Evolutionary conservation across 2,113 vertebrate genomes (phyloP), one percentile per base, ranked within the genome.

Genomic region (Ifrita kowaldi): DNA sequence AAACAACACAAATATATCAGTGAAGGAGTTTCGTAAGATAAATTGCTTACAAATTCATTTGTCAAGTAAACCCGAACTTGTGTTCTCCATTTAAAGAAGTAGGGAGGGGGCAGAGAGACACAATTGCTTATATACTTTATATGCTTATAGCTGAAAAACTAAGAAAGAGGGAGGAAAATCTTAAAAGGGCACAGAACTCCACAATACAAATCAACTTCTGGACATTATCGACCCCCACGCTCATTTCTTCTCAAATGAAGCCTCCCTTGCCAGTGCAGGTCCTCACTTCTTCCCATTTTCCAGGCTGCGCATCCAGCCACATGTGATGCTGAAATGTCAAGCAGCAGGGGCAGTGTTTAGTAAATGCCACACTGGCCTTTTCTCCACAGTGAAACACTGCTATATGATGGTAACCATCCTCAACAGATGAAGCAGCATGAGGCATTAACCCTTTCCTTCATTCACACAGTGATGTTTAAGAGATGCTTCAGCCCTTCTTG

Each of bases 341-440:
- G 59, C 75, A 79, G 57, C 5, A 89, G n/a, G 42, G 60, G 49
- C 52, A 76, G 76, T 53, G 74, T 82, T 87, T 83, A 95, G 96
- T 91, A 97, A 97, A 97, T 64, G 86, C 76, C 91, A 94, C 5
- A 18, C 49, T 95, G 94, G 67, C 94, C 86, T 95, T 90, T 96
- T 35, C 87, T 92, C 85, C 56, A 11, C 59, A 76, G 33, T 21
- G 64, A 75, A 83, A 83, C 32, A 7, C 37, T 67, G 70, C 80
- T 84, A 10, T 37, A 71, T 60, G 83, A 87, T 81, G 81, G 76
- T 87, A 93, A 92, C 50, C 88, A 94, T 68, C 60, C 56, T 70
- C 55, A 90, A 65, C 42, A 86, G 57, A 91, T 52, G 87, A 93
- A n/a, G 35, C 50, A 69, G 59, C n/a, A 33, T 4, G 32, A 90